phyloP scores from a whole-genome alignment of 2,113 vertebrate species.

The Trochalopteron elliotii region DNA sequence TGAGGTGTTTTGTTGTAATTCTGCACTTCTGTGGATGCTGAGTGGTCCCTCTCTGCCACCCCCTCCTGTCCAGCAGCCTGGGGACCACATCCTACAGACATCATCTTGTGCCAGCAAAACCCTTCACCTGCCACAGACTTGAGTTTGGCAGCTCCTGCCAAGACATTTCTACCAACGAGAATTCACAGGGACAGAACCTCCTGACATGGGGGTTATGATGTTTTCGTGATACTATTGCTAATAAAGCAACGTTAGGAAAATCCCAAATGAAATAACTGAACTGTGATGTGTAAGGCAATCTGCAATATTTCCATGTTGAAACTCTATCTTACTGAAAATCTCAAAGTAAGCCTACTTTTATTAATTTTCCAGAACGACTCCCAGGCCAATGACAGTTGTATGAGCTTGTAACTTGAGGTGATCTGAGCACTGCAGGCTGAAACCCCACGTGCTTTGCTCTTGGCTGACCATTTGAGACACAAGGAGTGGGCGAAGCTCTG shows the following conservation, averaged over 20 bases:
- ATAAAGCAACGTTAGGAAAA: neutral
- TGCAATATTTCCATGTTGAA: neutral
- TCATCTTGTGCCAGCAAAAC: neutral
- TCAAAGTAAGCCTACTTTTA: neutral
- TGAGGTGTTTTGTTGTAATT: neutral
- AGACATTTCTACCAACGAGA: neutral
- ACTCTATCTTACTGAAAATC: neutral
- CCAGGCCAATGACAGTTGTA: neutral
- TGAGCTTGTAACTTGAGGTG: neutral
- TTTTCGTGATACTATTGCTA: neutral
- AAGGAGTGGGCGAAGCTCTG: neutral
- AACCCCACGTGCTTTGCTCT: neutral
- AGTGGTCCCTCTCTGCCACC: neutral
- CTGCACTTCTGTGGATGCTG: neutral
- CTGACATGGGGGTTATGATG: fast-evolving
- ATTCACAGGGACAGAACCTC: neutral
- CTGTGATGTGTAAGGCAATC: neutral
- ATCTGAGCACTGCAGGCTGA: neutral
- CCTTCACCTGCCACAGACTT: neutral
- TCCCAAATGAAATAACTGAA: neutral
- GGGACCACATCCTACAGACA: neutral
- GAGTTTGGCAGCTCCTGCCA: neutral
- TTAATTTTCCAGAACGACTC: neutral
- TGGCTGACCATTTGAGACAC: neutral
- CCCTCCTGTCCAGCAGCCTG: neutral